Base-by-base conservation (phyloP, 2,113 vertebrate genomes). In the Diadophis punctatus region DNA sequence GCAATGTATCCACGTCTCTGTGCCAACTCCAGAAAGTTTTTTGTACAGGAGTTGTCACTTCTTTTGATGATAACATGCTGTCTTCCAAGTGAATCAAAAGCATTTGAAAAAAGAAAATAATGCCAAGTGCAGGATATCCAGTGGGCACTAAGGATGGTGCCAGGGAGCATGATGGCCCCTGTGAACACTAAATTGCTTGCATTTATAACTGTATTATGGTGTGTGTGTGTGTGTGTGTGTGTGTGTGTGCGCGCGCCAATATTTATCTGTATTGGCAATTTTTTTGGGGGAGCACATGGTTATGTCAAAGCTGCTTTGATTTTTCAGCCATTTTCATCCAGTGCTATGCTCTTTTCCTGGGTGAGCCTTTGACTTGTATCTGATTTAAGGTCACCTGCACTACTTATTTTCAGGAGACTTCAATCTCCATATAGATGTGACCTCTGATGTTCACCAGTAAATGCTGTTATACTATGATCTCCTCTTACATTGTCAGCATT, bases 341-440 rank as follows among this genome's bases (percentile, higher is more conserved):
- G 94, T 91, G 90, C 87, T 94, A 91, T 48, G 0, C 94, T 95
- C 55, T 92, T 91, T 94, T 68, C 92, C 88, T 52, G 22, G 94
- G 93, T 63, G 94, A 92, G 58, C 43, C 88, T 95, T 84, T 3
- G 30, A 94, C 87, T 96, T n/a, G 22, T 93, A 92, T 93, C 94
- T 97, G 94, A 96, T 96, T 92, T 95, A 90, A 97, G 95, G 96
- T 96, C 96, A 97, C 94, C 95, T 91, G 58, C n/a, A 86, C 89
- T 96, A 80, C 94, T 97, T 95, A 95, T 96, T 93, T 96, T 85
- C 90, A 95, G 89, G 91, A 89, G 92, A 97, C 91, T 97, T 95
- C 93, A 94, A 96, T 96, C 93, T 97, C 96, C 95, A 93, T 96
- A 92, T 96, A 94, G 96, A 96, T 95, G 92, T 95, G 94, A 95